A percentile compares a stretch with the other conserved stretches of the same genome.
Conservation (phyloP, 2,113 vertebrate genomes). For the Nothobranchius furzeri region DNA sequence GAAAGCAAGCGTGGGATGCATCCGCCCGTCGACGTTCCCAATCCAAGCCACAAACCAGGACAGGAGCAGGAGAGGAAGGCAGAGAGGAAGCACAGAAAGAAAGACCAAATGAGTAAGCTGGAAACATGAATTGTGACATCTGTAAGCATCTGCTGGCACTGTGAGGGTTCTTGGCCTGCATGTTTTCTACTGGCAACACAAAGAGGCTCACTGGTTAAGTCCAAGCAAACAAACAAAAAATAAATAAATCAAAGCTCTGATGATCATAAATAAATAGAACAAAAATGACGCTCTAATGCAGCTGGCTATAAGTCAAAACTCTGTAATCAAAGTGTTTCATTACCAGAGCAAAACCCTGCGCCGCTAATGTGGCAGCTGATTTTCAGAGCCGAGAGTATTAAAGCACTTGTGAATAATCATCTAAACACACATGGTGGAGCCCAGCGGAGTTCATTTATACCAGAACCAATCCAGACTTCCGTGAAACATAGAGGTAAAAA, state of each 20-base stretch:
- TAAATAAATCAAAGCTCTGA: constrained; percentile 21
- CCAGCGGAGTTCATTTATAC: constrained; percentile 70
- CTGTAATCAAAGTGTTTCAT: constrained; percentile 73
- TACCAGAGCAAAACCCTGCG: constrained; percentile 65
- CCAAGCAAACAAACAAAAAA: constrained; percentile 55
- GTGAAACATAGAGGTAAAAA: constrained; percentile 76
- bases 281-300: constrained; percentile 44
- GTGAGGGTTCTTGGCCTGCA: constrained; percentile 53
- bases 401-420: constrained; percentile 65
- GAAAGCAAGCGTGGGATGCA: constrained; percentile 77
- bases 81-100: constrained; percentile 29
- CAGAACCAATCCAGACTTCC: constrained; percentile 78
- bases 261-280: constrained; percentile 52
- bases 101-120: constrained; percentile 80
- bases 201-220: constrained; percentile 32
- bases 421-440: constrained; percentile 73
- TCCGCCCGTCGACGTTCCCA: constrained; percentile 82
- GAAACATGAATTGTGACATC: constrained; percentile 71
- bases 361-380: constrained; percentile 69
- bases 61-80: constrained; percentile 64
- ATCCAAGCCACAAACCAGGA: constrained; percentile 85
- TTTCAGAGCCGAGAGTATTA: constrained; percentile 48
- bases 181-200: constrained; percentile 36
- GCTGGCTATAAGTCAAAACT: constrained; percentile 71
- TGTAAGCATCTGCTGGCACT: constrained; percentile 56